Base-by-base conservation (phyloP, 2,113 vertebrate species). In the Catharus fuscescens region DNA sequence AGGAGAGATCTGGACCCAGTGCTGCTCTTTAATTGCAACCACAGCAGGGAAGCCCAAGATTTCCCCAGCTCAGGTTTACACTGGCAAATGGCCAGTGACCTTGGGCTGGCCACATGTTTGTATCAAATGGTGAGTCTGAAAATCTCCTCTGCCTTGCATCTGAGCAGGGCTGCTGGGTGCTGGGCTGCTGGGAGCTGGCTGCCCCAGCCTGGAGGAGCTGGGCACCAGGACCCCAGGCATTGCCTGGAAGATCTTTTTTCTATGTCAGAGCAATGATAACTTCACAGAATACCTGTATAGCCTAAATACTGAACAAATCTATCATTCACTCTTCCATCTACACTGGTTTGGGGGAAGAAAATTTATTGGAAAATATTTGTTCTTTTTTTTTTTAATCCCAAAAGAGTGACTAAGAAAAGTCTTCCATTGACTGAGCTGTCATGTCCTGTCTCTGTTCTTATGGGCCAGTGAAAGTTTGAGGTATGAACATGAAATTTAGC, bases 1-100 rank as follows among this genome's bases (percentile, higher is more conserved):
- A 80, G 72, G 28, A 93, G 47, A 52, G 60, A 60, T 32, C 56
- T 84, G 80, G 85, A 83, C 82, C 34, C 67, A 45, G 48, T 8
- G 52, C 40, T 94, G 53, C 69, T 95, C 80, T 81, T 94, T 95
- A 94, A 96, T 93, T 92, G 88, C 76, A 96, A 18, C 79, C 65
- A 60, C 64, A 5, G 79, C 92, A 83, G 93, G 93, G 67, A 88
- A 91, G 60, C 34, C 56, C 47, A 42, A 74, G 57, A 28, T 64
- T 88, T 69, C 40, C 54, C 65, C 82, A 80, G 44, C 47, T 78
- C 71, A 81, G 56, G 10, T 7, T 86, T 64, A 29, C 2, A 0
- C 18, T 86, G 93, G 76, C 67, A 77, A 60, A 52, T 11, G 17
- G 54, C 76, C 93, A 93, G 64, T 0, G 44, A 88, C 88, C 82